Conservation (phyloP, 2,797 vertebrate species). For the Glyptemys insculpta region DNA sequence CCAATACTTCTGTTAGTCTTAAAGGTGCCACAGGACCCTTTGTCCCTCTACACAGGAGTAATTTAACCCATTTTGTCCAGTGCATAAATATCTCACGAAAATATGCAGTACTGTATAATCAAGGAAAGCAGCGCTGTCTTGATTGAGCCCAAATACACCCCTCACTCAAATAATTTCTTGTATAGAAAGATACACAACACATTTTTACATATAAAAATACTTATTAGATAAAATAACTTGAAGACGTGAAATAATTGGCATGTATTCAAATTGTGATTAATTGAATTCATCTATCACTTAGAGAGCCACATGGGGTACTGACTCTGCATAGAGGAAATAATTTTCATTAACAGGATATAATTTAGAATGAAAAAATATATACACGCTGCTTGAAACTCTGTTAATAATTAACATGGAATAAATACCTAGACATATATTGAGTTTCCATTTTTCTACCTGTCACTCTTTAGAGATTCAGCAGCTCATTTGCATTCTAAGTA, state of each 20-base stretch:
- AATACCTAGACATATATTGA: conserved; percentile 67
- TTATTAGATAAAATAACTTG: conserved; percentile 72
- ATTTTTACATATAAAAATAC: conserved; percentile 67
- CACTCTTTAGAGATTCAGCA: conserved; percentile 54
- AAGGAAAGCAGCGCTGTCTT: neutral
- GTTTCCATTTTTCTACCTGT: conserved; percentile 73
- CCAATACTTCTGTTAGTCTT: too few species aligned
- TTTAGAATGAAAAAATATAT: conserved; percentile 81
- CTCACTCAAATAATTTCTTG: conserved; percentile 41
- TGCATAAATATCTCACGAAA: neutral
- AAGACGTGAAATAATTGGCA: conserved; percentile 78
- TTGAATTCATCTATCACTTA: conserved; percentile 81
- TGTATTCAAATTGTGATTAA: conserved; percentile 82
- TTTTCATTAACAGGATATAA: conserved; percentile 86
- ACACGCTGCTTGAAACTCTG: conserved; percentile 74
- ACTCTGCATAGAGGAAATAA: conserved; percentile 81
- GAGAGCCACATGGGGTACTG: conserved; percentile 81
- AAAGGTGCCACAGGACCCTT: too few species aligned
- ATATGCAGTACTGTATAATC: neutral
- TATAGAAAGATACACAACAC: conserved; percentile 37
- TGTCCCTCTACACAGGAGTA: neutral
- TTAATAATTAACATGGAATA: conserved; percentile 80
- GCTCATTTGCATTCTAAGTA: conserved; percentile 62
- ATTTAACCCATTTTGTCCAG: neutral
- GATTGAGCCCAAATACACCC: neutral